phyloP scores from a whole-genome alignment of 2,797 vertebrate genomes.

The Pteronotus mesoamericanus region DNA sequence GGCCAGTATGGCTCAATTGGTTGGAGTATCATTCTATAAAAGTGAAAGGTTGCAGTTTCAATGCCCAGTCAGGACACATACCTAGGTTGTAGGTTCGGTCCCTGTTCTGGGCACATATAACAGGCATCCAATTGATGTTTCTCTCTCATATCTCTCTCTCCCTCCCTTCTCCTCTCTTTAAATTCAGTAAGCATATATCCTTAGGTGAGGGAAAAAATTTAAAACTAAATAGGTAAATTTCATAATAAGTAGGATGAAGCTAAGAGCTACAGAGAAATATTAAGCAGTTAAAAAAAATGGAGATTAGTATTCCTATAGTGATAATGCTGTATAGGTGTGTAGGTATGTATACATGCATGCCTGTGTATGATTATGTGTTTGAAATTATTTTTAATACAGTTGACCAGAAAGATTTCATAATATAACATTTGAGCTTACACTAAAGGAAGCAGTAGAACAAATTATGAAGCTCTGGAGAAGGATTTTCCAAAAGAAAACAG shows the following conservation, averaged over 20 bases:
- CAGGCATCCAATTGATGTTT: not conserved
- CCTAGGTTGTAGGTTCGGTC: not conserved
- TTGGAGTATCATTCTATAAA: not conserved
- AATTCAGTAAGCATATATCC: not conserved
- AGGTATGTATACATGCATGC: not conserved
- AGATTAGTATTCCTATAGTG: not conserved
- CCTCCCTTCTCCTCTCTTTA: not conserved
- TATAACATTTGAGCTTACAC: not conserved
- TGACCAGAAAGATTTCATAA: not conserved
- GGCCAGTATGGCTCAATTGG: not conserved
- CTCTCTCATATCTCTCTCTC: not conserved
- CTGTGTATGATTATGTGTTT: not conserved
- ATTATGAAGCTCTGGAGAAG: not conserved
- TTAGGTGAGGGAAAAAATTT: not conserved
- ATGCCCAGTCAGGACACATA: not conserved
- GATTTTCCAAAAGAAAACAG: not conserved
- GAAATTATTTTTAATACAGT: not conserved
- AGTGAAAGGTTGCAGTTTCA: not conserved
- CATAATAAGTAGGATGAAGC: not conserved
- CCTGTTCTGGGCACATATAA: not conserved
- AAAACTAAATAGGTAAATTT: not conserved
- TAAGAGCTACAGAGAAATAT: not conserved
- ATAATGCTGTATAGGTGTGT: not conserved
- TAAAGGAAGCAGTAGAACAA: not conserved
- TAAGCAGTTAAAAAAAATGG: not conserved